Evolutionary conservation across 2,888 invertebrate species (phyloP).

Genomic region (Gnatocerus cornutus): DNA sequence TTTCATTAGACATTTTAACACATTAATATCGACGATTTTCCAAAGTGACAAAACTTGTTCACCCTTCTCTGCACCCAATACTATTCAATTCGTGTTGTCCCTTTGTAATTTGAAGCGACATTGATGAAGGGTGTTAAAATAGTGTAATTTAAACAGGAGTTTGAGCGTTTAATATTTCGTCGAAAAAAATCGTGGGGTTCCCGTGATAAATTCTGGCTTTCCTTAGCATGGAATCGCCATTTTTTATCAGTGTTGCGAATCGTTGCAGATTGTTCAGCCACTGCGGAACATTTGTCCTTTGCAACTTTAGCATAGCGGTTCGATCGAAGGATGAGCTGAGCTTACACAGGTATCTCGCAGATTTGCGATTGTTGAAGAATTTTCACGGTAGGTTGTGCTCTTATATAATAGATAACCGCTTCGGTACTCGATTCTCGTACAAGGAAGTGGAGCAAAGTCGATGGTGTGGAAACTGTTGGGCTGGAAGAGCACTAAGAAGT

Average conservation of each 20-base stretch:
- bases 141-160: too few species aligned
- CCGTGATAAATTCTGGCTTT: neutral
- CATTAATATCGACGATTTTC: too few species aligned
- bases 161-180: too few species aligned
- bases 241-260: conserved; percentile 12
- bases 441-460: conserved; percentile 28
- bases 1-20: too few species aligned
- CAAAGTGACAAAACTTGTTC: too few species aligned
- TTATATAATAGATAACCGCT: conserved; percentile 12
- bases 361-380: conserved; percentile 5
- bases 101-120: too few species aligned
- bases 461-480: conserved; percentile 12
- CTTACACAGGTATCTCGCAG: conserved; percentile 2
- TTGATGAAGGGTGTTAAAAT: too few species aligned
- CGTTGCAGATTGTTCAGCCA: conserved; percentile 10
- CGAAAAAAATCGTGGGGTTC: neutral
- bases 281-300: conserved; percentile 20
- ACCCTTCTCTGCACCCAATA: too few species aligned
- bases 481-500: conserved; percentile 13
- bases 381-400: conserved; percentile 5
- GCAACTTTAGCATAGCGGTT: conserved; percentile 11
- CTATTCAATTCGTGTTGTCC: too few species aligned
- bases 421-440: neutral
- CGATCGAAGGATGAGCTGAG: conserved; percentile 10
- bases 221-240: neutral